These are phyloP conservation scores for Arenaria interpres DNA, from an alignment of 2,113 vertebrate species.

Conservation along the genomic window DNA sequence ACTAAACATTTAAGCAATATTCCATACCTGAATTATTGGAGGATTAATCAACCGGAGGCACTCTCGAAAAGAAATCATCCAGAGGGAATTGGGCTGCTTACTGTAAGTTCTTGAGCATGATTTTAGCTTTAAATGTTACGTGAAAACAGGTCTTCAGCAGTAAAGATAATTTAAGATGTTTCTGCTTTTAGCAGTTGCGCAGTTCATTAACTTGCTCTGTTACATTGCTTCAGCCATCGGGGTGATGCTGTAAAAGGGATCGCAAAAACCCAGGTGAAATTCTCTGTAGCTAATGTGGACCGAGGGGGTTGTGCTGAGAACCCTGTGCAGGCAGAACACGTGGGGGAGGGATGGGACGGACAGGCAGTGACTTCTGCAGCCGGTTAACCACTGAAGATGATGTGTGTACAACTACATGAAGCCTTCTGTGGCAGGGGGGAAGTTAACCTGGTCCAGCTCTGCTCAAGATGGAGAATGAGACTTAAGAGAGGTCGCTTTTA, in stretches of 20 bases:
- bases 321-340: not conserved
- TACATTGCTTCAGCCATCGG: accelerated
- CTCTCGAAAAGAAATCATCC: not conserved
- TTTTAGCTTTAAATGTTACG: not conserved
- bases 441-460: not conserved
- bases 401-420: not conserved
- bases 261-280: not conserved
- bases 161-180: not conserved
- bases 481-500: not conserved
- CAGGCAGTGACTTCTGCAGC: not conserved
- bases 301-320: accelerated
- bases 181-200: not conserved
- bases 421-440: not conserved
- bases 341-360: not conserved
- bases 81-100: not conserved
- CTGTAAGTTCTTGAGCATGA: not conserved
- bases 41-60: not conserved
- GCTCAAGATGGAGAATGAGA: not conserved
- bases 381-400: not conserved
- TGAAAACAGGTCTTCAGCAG: not conserved
- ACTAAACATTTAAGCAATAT: not conserved
- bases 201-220: not conserved
- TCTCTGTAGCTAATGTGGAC: not conserved
- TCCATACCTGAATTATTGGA: not conserved
- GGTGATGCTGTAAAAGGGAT: not conserved